A percentile compares a stretch with the other conserved stretches of the same genome.
Conservation (phyloP, 2,797 vertebrate genomes). For the Tinamus major region DNA sequence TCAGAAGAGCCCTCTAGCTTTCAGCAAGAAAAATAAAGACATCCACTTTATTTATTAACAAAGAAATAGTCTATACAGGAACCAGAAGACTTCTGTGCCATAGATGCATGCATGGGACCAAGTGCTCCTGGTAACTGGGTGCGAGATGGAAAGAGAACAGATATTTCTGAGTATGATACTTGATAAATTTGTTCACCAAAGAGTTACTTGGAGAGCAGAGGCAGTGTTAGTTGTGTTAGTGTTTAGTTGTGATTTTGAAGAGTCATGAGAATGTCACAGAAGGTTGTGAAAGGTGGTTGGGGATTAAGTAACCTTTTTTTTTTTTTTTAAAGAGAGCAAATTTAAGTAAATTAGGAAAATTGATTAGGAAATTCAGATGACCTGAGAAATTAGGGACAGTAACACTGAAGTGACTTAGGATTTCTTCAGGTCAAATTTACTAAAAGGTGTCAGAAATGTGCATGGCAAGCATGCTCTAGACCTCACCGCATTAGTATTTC, state of each 20-base stretch:
- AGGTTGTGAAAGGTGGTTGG: neutral
- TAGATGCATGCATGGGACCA: rapidly evolving
- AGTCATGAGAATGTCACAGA: neutral
- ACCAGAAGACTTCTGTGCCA: neutral
- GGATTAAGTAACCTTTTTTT: neutral
- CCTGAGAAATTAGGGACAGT: neutral
- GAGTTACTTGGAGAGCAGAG: neutral
- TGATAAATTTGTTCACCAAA: neutral
- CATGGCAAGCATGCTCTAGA: conserved; percentile 13
- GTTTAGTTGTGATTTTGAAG: neutral
- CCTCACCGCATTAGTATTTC: neutral
- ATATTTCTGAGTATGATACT: neutral
- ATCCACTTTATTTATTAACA: neutral
- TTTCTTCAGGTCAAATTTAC: conserved; percentile 21
- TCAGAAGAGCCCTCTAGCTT: neutral
- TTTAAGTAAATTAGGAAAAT: neutral
- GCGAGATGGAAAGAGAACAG: neutral
- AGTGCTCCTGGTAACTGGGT: neutral
- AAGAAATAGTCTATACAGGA: neutral
- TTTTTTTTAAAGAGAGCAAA: neutral
- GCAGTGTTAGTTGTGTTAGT: neutral
- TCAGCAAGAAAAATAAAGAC: neutral
- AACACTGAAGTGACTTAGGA: neutral
- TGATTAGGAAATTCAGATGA: conserved; percentile 7
- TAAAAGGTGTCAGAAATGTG: neutral